These are phyloP conservation scores for Drosophila baimaii DNA, from an alignment of 1,140 invertebrate genomes.

Conservation along the genomic window DNA sequence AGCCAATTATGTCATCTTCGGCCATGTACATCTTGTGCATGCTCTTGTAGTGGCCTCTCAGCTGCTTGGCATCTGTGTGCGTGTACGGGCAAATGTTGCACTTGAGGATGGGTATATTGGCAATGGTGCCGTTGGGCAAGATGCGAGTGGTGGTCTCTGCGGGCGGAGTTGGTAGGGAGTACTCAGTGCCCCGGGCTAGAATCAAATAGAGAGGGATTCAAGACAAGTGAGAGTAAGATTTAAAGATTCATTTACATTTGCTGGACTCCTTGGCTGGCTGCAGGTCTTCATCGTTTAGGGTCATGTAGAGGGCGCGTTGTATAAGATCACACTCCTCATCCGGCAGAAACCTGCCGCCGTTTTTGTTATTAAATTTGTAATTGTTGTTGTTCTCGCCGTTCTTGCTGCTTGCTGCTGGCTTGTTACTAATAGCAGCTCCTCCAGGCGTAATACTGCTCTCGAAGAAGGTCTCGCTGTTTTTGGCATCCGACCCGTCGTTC, in stretches of 20 bases:
- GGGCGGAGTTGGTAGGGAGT: neutral
- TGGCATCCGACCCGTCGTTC: conserved; percentile 73
- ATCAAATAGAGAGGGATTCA: neutral
- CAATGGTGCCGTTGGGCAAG: conserved; percentile 22
- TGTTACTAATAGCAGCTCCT: conserved; percentile 9
- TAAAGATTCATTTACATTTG: conserved; percentile 29
- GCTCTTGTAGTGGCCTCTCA: conserved; percentile 66
- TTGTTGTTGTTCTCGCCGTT: conserved; percentile 67
- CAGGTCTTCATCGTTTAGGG: conserved; percentile 53
- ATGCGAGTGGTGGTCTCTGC: neutral
- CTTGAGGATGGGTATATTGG: conserved; percentile 59
- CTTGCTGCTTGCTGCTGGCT: conserved; percentile 8
- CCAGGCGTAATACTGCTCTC: conserved; percentile 69
- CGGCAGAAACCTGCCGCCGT: conserved; percentile 45
- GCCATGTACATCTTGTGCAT: conserved; percentile 59
- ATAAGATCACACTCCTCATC: conserved; percentile 68
- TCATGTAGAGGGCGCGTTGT: conserved; percentile 70
- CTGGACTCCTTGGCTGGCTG: conserved; percentile 42
- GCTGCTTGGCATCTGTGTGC: conserved; percentile 60
- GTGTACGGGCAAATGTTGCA: conserved; percentile 71
- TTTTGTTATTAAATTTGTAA: conserved; percentile 75
- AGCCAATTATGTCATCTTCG: conserved; percentile 70
- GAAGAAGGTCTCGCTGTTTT: conserved; percentile 75
- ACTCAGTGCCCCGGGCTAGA: neutral
- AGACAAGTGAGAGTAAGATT: too few species aligned